phyloP scores from a whole-genome alignment of 2,113 vertebrate species.

The Arizona elegans region DNA sequence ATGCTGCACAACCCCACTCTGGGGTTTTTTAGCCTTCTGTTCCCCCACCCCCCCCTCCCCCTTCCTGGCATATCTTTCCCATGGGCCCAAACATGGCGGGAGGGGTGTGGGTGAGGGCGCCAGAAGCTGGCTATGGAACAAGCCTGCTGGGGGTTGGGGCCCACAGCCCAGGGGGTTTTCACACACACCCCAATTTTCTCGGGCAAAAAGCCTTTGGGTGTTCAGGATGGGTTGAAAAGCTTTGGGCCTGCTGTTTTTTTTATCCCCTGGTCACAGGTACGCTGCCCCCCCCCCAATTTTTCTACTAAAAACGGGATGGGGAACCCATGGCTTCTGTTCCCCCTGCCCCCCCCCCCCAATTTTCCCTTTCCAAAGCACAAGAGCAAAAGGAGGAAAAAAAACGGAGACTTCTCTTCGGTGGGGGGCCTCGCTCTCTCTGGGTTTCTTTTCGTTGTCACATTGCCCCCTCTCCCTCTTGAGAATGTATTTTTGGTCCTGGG shows the following conservation, averaged over 20 bases:
- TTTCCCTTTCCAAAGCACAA: slow-evolving; percentile 46
- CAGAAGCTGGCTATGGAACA: too few species aligned
- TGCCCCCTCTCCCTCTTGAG: neutral
- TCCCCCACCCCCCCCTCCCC: neutral
- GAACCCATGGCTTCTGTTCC: too few species aligned
- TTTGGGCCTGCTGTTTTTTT: neutral
- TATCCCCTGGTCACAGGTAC: neutral
- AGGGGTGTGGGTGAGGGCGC: too few species aligned
- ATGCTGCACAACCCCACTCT: neutral
- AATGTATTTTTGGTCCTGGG: slow-evolving; percentile 12
- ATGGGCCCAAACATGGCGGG: neutral
- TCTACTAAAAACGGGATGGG: too few species aligned
- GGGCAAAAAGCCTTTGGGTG: neutral
- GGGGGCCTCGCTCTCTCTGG: neutral
- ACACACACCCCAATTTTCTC: too few species aligned
- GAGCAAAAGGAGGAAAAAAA: slow-evolving; percentile 47
- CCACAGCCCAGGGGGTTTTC: neutral
- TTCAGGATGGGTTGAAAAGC: neutral
- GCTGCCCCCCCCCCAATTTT: neutral
- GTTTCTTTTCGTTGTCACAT: neutral
- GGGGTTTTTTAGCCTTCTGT: neutral
- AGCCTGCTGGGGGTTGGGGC: too few species aligned
- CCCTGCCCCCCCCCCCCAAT: neutral
- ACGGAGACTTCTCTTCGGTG: neutral
- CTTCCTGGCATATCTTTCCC: neutral